Conservation (phyloP, 2,888 invertebrate species). For the Elegia similella region DNA sequence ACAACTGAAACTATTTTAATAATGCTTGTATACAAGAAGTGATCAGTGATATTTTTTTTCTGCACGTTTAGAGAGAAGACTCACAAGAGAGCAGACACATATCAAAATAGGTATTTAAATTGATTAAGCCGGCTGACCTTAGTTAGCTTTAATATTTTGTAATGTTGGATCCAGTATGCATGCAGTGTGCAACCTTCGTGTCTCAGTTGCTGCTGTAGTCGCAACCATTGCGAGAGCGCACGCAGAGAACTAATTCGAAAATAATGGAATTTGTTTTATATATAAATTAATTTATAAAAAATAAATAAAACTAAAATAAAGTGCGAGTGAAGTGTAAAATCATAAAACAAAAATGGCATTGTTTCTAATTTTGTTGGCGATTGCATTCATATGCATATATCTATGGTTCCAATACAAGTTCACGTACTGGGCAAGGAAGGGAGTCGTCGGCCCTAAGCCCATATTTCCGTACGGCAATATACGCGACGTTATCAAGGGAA, state of each 20-base stretch:
- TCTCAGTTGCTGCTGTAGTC: constrained; percentile 26
- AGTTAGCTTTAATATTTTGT: constrained; percentile 31
- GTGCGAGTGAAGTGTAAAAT: constrained; percentile 21
- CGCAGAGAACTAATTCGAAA: constrained; percentile 18
- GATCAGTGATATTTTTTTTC: no score
- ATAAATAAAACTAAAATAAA: background rate
- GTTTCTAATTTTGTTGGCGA: constrained; percentile 34
- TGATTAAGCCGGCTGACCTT: constrained; percentile 28
- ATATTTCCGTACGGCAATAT: constrained; percentile 85
- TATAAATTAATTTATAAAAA: background rate
- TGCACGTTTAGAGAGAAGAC: no score
- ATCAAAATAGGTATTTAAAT: constrained; percentile 12
- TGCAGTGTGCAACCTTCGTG: constrained; percentile 29
- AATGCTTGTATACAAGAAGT: no score
- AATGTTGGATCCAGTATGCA: constrained; percentile 32
- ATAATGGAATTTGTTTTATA: constrained; percentile 18
- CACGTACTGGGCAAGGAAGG: constrained; percentile 82
- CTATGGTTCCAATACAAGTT: constrained; percentile 69
- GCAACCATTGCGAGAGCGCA: constrained; percentile 23
- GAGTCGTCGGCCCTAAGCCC: constrained; percentile 79
- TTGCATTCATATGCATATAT: constrained; percentile 40
- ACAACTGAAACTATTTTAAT: no score
- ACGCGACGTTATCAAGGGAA: constrained; percentile 73
- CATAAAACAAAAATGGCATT: constrained; percentile 22
- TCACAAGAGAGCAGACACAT: background rate